phyloP scores from a whole-genome alignment of 2,888 invertebrate genomes.

The Neuroscelio doddi region DNA sequence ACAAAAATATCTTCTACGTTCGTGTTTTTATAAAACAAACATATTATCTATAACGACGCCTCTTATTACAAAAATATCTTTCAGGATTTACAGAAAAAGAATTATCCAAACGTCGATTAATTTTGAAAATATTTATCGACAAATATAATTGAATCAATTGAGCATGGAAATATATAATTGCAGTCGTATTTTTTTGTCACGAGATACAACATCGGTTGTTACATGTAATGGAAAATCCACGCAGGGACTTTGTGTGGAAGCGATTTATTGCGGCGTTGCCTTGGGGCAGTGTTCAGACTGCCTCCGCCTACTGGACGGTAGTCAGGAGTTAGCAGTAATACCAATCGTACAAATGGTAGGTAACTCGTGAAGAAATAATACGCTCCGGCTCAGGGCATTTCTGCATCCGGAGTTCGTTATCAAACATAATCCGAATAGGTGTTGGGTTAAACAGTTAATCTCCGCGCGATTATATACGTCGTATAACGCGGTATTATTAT shows the following conservation, averaged over 20 bases:
- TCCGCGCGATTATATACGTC: conserved; percentile 4
- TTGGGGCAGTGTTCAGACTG: conserved; percentile 50
- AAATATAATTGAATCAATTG: too few species aligned
- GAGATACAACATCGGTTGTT: too few species aligned
- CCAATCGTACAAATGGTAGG: conserved; percentile 37
- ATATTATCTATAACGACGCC: too few species aligned
- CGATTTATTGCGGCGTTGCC: conserved; percentile 32
- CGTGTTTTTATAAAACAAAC: too few species aligned
- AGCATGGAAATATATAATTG: too few species aligned
- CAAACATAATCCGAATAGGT: conserved; percentile 12
- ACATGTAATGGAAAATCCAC: conserved; percentile 7
- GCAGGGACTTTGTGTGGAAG: neutral
- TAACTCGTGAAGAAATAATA: conserved; percentile 20
- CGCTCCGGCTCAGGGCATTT: conserved; percentile 54
- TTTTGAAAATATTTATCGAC: too few species aligned
- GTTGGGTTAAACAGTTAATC: conserved; percentile 21
- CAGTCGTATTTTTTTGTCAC: too few species aligned
- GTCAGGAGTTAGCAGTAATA: conserved; percentile 44
- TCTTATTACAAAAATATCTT: neutral
- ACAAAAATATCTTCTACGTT: too few species aligned
- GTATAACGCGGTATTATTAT: conserved; percentile 2
- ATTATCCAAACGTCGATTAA: too few species aligned
- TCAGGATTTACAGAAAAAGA: neutral
- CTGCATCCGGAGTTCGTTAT: conserved; percentile 57
- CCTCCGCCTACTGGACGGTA: conserved; percentile 33